Evolutionary conservation across 2,113 vertebrate genomes (phyloP).

Genomic region (Conger conger): DNA sequence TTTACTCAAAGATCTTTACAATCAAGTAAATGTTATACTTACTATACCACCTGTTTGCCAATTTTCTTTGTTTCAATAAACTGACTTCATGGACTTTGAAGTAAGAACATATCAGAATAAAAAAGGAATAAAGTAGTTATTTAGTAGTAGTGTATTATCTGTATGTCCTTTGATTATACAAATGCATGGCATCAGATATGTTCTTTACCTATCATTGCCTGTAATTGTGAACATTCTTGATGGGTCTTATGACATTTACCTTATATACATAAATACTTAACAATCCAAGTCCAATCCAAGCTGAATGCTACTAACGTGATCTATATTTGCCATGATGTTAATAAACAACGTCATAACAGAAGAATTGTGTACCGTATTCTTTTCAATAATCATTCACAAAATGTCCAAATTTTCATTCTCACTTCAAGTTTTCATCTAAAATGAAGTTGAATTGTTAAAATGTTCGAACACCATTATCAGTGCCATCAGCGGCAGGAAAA

Average conservation of each 20-base stretch:
- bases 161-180: not conserved
- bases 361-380: not conserved
- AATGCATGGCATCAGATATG: not conserved
- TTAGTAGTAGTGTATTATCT: no score
- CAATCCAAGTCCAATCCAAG: not conserved
- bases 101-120: not conserved
- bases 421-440: no score
- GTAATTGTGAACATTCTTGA: not conserved
- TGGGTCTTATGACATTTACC: not conserved
- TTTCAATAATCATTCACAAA: not conserved
- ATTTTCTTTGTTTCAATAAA: no score
- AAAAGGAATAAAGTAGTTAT: no score
- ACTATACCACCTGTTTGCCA: no score
- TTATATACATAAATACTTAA: not conserved
- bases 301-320: not conserved
- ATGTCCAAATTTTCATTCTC: not conserved
- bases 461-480: no score
- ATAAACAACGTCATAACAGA: not conserved
- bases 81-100: not conserved
- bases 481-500: no score
- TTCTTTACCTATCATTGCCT: no score
- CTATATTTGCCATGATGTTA: not conserved
- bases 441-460: no score
- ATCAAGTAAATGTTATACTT: no score
- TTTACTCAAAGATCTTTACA: no score